Evolutionary conservation across 1,140 invertebrate species (phyloP).

Genomic region (Metaphire vulgaris): DNA sequence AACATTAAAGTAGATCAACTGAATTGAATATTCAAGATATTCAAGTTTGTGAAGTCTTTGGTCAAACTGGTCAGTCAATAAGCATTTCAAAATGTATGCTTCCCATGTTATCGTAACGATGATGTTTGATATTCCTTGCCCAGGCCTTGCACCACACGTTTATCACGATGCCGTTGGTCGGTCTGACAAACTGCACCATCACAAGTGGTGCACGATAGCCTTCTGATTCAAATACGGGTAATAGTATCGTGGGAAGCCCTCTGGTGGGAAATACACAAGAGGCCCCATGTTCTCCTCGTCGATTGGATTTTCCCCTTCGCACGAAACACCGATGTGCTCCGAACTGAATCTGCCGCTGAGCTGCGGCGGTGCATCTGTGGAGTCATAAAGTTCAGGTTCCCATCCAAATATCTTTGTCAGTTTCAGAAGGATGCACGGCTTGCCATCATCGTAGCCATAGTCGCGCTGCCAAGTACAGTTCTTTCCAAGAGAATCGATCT

Average conservation of each 20-base stretch:
- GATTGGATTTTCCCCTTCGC: conserved; percentile 30
- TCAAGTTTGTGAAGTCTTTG: no score
- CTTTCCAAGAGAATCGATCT: conserved; percentile 24
- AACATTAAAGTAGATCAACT: no score
- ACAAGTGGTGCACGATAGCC: conserved; percentile 33
- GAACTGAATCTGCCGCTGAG: conserved; percentile 17
- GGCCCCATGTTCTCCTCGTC: conserved; percentile 32
- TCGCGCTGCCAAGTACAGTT: conserved; percentile 36
- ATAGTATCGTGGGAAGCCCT: conserved; percentile 32
- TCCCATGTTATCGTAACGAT: conserved; percentile 21
- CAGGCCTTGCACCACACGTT: conserved; percentile 25
- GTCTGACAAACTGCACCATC: conserved; percentile 31
- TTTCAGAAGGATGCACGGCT: conserved; percentile 47
- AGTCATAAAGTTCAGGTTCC: conserved; percentile 10
- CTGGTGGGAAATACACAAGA: conserved; percentile 29
- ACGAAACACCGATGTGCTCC: conserved; percentile 28
- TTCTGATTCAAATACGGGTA: conserved; percentile 35
- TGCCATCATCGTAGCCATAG: conserved; percentile 43
- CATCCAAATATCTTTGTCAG: conserved; percentile 39
- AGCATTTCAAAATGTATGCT: conserved; percentile 26
- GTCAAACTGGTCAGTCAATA: not conserved
- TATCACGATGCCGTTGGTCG: conserved; percentile 28
- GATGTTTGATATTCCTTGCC: conserved; percentile 6
- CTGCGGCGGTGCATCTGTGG: conserved; percentile 6
- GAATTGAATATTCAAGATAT: no score